Percentiles rank a stretch among this genome's conserved stretches.
These are phyloP conservation scores for Gavia stellata DNA, from an alignment of 2,113 vertebrate genomes.

Conservation along the genomic window DNA sequence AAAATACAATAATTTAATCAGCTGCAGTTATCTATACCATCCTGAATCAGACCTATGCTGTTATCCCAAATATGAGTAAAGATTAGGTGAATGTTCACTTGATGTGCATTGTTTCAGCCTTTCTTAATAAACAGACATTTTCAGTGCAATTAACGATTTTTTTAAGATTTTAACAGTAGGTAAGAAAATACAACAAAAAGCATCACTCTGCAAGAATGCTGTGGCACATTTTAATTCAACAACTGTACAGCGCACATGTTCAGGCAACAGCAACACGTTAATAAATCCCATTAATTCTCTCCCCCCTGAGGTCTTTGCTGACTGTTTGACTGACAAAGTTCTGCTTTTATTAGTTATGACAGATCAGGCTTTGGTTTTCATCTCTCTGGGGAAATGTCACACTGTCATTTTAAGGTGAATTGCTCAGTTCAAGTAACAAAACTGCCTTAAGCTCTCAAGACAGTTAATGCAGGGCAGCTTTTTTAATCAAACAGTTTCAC, in stretches of 20 bases:
- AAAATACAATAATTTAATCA: neutral
- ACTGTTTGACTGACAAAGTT: constrained; percentile 49
- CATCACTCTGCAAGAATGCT: neutral
- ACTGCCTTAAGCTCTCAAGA: neutral
- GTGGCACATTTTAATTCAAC: neutral
- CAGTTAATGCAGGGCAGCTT: neutral
- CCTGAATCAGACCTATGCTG: neutral
- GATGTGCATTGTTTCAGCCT: neutral
- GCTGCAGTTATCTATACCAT: neutral
- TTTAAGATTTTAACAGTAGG: neutral
- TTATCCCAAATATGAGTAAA: neutral
- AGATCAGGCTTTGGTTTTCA: constrained; percentile 33
- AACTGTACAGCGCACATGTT: constrained; percentile 17
- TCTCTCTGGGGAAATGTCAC: constrained; percentile 22
- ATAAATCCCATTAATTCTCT: constrained; percentile 45
- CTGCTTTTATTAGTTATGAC: constrained; percentile 59
- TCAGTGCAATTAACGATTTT: neutral
- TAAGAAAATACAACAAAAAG: neutral
- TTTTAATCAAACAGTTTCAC: neutral
- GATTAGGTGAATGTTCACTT: neutral
- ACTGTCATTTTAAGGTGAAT: constrained; percentile 45
- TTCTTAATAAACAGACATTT: neutral
- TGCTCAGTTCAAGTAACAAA: constrained; percentile 23
- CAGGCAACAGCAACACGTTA: constrained; percentile 28
- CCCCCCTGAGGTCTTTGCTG: constrained; percentile 36